Conservation (phyloP, 1,140 invertebrate species). For the Heliothis subflexa region DNA sequence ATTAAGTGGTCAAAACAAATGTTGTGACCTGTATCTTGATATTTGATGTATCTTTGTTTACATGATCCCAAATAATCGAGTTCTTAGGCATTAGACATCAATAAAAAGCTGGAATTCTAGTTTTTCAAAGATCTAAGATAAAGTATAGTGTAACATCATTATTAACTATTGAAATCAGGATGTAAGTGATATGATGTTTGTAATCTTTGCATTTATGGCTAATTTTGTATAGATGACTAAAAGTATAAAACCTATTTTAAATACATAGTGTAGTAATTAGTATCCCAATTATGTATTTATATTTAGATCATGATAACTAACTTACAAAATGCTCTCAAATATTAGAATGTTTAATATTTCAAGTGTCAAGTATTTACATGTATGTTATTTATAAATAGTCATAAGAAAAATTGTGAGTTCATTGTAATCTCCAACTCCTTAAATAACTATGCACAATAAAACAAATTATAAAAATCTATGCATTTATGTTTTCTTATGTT, state of each 20-base stretch:
- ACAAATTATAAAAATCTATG: conserved; percentile 34
- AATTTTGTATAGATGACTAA: conserved; percentile 16
- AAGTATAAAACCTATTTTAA: neutral
- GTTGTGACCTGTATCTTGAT: no score
- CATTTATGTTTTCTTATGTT: conserved; percentile 68
- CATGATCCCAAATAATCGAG: neutral
- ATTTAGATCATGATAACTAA: conserved; percentile 24
- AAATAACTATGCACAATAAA: conserved; percentile 43
- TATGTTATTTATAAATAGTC: conserved; percentile 36
- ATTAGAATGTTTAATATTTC: conserved; percentile 38
- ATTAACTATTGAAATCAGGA: neutral
- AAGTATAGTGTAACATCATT: conserved; percentile 2
- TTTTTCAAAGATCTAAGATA: neutral
- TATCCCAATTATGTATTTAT: conserved; percentile 29
- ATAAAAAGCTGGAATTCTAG: no score
- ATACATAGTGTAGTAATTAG: neutral
- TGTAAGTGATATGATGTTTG: conserved; percentile 15
- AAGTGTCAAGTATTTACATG: conserved; percentile 25
- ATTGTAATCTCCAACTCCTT: conserved; percentile 43
- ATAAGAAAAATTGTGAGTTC: conserved; percentile 43
- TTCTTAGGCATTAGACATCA: no score
- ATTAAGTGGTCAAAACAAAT: no score
- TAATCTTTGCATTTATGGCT: conserved; percentile 38
- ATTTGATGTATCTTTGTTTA: no score
- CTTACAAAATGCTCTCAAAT: conserved; percentile 35